A percentile compares a stretch with the other conserved stretches of the same genome.
Conservation (phyloP, 2,888 invertebrate genomes). For the Stenotaenia linearis region DNA sequence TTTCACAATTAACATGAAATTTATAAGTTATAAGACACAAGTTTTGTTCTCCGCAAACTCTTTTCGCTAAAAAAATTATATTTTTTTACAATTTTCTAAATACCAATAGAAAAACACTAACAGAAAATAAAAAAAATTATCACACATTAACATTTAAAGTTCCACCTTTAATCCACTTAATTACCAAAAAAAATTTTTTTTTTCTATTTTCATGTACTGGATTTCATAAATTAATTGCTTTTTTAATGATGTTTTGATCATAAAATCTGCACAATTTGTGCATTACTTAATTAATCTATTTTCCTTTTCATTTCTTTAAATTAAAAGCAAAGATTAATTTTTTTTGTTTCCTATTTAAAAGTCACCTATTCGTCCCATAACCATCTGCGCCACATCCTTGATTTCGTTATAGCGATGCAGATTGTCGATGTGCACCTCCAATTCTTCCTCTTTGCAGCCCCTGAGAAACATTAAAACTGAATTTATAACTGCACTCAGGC, state of each 20-base stretch:
- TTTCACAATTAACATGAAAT: too few species aligned
- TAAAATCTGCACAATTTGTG: neutral
- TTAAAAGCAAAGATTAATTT: neutral
- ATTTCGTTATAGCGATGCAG: slow-evolving; percentile 38
- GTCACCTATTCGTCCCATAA: slow-evolving; percentile 38
- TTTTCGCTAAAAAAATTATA: too few species aligned
- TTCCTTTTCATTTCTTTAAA: neutral
- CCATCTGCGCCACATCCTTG: slow-evolving; percentile 38
- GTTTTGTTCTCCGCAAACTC: too few species aligned
- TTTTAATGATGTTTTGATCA: neutral
- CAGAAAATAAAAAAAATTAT: too few species aligned
- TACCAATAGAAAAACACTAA: too few species aligned
- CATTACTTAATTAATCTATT: neutral
- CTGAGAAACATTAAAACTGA: neutral
- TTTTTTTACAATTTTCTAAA: too few species aligned
- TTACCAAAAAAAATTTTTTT: neutral
- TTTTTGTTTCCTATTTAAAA: neutral
- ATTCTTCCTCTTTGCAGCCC: slow-evolving; percentile 37
- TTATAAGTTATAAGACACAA: too few species aligned
- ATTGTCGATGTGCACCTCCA: slow-evolving; percentile 37
- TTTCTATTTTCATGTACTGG: neutral
- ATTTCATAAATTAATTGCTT: neutral
- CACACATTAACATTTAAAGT: too few species aligned
- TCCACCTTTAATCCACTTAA: neutral
- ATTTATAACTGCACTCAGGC: neutral